Conservation (phyloP, 2,113 vertebrate species). For the Perca flavescens region DNA sequence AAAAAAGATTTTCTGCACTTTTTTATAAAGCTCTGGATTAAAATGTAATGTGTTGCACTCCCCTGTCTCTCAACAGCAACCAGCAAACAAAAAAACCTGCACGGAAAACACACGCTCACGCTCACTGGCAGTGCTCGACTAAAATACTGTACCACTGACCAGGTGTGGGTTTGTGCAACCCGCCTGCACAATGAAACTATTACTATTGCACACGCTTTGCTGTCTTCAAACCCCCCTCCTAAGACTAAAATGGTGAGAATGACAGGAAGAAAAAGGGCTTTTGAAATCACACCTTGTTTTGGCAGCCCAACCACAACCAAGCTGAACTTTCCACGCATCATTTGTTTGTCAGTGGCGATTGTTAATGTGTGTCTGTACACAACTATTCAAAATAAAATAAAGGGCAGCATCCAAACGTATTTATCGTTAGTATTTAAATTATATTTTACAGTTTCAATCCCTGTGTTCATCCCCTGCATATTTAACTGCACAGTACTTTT, state of each 20-base stretch:
- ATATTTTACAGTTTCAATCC: neutral
- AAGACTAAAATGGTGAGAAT: neutral
- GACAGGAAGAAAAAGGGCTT: neutral
- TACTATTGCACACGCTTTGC: neutral
- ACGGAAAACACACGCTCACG: neutral
- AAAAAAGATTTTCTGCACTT: neutral
- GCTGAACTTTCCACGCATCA: neutral
- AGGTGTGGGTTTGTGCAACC: neutral
- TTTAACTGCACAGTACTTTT: neutral
- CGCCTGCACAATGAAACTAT: neutral
- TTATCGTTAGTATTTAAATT: no score
- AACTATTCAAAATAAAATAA: neutral
- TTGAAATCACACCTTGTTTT: neutral
- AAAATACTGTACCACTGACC: neutral
- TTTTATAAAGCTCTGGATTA: neutral
- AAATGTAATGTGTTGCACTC: neutral
- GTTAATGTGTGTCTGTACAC: neutral
- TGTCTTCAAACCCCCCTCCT: no score
- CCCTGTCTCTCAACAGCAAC: neutral
- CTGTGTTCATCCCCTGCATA: neutral
- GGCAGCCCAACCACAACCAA: neutral
- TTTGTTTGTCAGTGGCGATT: slow-evolving; percentile 5
- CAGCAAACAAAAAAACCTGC: neutral
- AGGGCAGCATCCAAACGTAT: neutral
- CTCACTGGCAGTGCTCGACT: neutral